Percentiles rank a stretch among this genome's conserved stretches.
Conservation (phyloP, 2,113 vertebrate species). For the Tinamus guttatus region DNA sequence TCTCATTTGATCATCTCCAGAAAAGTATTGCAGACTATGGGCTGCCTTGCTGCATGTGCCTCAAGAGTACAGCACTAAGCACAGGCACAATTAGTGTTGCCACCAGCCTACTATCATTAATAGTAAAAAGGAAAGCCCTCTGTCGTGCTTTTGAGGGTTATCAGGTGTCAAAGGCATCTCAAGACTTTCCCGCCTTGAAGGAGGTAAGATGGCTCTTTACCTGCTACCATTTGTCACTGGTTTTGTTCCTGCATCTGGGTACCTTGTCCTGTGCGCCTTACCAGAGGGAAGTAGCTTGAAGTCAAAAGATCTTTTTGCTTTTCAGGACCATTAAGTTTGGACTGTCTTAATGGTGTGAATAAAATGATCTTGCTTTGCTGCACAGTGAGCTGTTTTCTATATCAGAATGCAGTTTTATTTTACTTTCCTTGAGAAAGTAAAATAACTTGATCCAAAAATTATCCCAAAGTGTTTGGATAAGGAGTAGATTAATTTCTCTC, state of each 20-base stretch:
- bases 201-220: accelerated
- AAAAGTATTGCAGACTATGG: accelerated
- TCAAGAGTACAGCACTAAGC: background rate
- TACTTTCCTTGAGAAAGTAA: background rate
- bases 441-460: background rate
- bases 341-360: background rate
- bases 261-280: background rate
- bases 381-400: background rate
- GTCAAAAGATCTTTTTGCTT: background rate
- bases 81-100: background rate
- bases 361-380: background rate
- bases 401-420: background rate
- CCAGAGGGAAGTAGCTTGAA: background rate
- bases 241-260: background rate
- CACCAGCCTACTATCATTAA: background rate
- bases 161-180: background rate
- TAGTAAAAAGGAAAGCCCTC: background rate
- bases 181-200: background rate
- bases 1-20: background rate
- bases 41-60: background rate
- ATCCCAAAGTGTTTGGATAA: background rate
- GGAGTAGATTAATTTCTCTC: background rate
- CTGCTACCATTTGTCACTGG: background rate
- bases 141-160: background rate
- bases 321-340: background rate